Evolutionary conservation across 2,797 vertebrate genomes (phyloP), one percentile per base, ranked within the genome.

Genomic region (Rhabdophis nuchalis): DNA sequence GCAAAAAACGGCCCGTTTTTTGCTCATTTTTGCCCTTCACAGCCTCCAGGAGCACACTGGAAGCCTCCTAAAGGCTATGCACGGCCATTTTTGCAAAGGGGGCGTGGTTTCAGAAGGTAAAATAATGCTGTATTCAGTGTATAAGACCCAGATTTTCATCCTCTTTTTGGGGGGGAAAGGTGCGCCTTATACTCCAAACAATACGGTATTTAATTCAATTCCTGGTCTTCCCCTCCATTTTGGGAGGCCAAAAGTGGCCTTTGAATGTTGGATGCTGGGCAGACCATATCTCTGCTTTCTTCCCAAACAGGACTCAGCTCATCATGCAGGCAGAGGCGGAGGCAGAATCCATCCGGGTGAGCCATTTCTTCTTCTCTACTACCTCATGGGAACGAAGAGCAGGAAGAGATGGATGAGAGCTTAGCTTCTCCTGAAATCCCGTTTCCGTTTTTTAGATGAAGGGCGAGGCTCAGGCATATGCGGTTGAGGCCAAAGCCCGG

Each of bases 311-410:
- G 94, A 93, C 97, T 93, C 98, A 99, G 96, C 97, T 99, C 91
- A 98, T 99, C 95, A 98, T 99, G 98, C 98, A 98, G 96, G 99
- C 98, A 0, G 99, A 99, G 94, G 99, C 99, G 0, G 98, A 99
- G 93, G 98, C 98, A 0, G 98, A 99, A 94, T 93, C 98, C 36
- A 98, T 99, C 96, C 97, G 94, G 96, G 99, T 99, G 96, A 98
- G 98, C 97, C 7, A 10, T 32, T 25, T 1, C 23, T n/a, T 50
- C 5, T n/a, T 12, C 18, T 41, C 52, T 36, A n/a, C 32, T 36
- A n/a, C 27, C 18, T 27, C 56, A 4, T n/a, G 88, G 13, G 7
- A 29, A 13, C 7, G 7, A 23, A 89, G 6, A 6, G 50, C 23
- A 18, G 29, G 12, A 12, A 11, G 27, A 13, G 52, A n/a, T 20